Conservation (phyloP, 35 echinoderm and acorn worm genomes). For the Strongylocentrotus purpuratus region DNA sequence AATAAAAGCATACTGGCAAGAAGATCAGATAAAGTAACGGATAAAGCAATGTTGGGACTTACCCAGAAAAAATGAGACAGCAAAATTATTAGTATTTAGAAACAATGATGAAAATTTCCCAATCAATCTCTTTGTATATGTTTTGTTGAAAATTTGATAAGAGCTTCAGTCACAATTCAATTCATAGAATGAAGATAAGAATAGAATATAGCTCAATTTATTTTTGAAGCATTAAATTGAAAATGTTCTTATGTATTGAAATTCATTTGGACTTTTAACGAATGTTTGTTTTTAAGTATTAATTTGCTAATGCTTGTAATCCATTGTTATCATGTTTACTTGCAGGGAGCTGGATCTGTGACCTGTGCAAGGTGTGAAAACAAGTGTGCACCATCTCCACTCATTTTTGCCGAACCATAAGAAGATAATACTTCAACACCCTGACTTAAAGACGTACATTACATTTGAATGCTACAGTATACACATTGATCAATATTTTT, state of each 20-base stretch:
- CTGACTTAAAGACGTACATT: too few species aligned
- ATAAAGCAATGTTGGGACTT: not conserved
- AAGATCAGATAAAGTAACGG: not conserved
- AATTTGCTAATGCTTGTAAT: not conserved
- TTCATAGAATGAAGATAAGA: too few species aligned
- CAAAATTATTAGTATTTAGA: not conserved
- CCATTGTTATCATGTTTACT: not conserved
- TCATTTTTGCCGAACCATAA: not conserved
- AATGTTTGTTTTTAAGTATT: not conserved
- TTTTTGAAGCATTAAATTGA: too few species aligned
- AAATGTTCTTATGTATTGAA: too few species aligned
- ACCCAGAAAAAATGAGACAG: not conserved
- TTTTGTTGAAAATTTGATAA: too few species aligned
- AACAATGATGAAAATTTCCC: too few species aligned
- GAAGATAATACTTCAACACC: not conserved
- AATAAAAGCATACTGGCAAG: not conserved
- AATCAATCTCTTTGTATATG: too few species aligned
- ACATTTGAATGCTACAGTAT: too few species aligned
- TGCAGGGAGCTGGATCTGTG: constrained; percentile 95
- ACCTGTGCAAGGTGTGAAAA: constrained; percentile 79
- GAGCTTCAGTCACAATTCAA: too few species aligned
- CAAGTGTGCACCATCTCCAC: not conserved
- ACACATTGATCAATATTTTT: too few species aligned
- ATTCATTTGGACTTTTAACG: too few species aligned
- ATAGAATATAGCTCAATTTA: too few species aligned